Conservation (phyloP, 1,140 invertebrate species). For the Magallana angulata region DNA sequence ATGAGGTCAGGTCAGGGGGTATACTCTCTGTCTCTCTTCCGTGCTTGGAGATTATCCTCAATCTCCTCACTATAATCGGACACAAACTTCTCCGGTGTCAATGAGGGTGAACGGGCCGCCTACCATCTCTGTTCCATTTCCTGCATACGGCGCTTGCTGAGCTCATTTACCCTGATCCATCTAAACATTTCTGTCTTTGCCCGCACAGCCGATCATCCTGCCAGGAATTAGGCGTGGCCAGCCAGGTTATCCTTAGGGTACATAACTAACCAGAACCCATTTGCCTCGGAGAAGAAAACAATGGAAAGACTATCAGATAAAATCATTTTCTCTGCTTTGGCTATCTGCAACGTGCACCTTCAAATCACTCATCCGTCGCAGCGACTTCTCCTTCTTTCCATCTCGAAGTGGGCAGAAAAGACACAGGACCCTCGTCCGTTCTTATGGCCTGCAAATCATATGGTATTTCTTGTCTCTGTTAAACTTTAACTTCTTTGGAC, state of each 20-base stretch:
- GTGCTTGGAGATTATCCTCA: background rate
- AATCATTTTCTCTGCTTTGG: background rate
- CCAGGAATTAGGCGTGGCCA: background rate
- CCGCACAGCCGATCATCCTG: background rate
- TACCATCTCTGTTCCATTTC: background rate
- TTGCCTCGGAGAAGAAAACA: background rate
- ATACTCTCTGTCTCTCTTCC: background rate
- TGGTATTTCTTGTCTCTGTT: background rate
- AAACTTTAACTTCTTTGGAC: background rate
- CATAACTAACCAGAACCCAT: background rate
- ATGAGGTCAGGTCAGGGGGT: background rate
- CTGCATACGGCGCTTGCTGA: no score
- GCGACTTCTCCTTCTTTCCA: slow-evolving; percentile 3
- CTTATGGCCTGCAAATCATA: background rate
- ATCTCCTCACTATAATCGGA: background rate
- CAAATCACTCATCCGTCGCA: background rate
- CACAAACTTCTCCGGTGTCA: background rate
- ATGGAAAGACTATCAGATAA: background rate
- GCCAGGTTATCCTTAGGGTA: background rate
- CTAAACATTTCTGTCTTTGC: background rate
- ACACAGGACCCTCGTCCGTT: slow-evolving; percentile 23
- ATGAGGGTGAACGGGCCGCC: background rate
- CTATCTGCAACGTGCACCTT: background rate
- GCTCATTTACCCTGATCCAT: background rate
- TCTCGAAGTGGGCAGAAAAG: slow-evolving; percentile 13